Percentiles rank a stretch among this genome's conserved stretches.
phyloP scores from a whole-genome alignment of 2,113 vertebrate species.

The Chascanopsetta lugubris region DNA sequence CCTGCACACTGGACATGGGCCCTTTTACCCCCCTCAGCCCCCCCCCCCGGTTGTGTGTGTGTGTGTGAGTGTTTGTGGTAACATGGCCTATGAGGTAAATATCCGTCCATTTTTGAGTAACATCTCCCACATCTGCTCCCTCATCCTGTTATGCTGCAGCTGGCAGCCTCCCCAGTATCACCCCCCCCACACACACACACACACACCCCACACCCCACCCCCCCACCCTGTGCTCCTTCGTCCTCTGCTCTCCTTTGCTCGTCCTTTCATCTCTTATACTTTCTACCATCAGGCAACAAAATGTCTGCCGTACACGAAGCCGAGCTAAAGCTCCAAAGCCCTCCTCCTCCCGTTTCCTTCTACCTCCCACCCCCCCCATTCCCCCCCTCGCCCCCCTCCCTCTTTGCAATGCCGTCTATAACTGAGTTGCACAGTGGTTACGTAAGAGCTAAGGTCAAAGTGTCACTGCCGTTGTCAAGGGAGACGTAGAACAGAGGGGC shows the following conservation, averaged over 20 bases:
- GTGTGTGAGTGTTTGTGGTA: slow-evolving; percentile 14
- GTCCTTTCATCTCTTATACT: slow-evolving; percentile 47
- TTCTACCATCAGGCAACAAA: slow-evolving; percentile 64
- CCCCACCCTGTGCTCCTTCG: slow-evolving; percentile 30
- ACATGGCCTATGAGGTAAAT: slow-evolving; percentile 45
- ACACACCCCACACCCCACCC: too few species aligned
- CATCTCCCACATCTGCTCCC: slow-evolving; percentile 46
- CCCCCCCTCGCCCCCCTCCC: slow-evolving; percentile 19
- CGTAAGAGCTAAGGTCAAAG: slow-evolving; percentile 76
- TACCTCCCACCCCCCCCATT: not conserved
- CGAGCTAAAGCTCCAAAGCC: slow-evolving; percentile 26
- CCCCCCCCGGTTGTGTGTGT: too few species aligned
- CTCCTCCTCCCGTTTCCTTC: slow-evolving; percentile 6
- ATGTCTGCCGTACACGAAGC: slow-evolving; percentile 64
- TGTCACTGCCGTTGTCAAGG: slow-evolving; percentile 74
- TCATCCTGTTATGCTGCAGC: slow-evolving; percentile 62
- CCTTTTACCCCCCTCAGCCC: not conserved
- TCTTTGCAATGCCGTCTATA: slow-evolving; percentile 35
- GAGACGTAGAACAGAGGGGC: slow-evolving; percentile 68
- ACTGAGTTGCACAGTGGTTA: slow-evolving; percentile 62
- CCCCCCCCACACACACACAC: too few species aligned
- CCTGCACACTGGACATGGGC: not conserved
- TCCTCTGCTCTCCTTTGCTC: slow-evolving; percentile 31
- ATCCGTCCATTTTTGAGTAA: slow-evolving; percentile 37
- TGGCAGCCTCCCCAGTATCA: slow-evolving; percentile 48